These are phyloP conservation scores for Rhagologus leucostigma DNA, from an alignment of 2,113 vertebrate genomes.

Conservation along the genomic window DNA sequence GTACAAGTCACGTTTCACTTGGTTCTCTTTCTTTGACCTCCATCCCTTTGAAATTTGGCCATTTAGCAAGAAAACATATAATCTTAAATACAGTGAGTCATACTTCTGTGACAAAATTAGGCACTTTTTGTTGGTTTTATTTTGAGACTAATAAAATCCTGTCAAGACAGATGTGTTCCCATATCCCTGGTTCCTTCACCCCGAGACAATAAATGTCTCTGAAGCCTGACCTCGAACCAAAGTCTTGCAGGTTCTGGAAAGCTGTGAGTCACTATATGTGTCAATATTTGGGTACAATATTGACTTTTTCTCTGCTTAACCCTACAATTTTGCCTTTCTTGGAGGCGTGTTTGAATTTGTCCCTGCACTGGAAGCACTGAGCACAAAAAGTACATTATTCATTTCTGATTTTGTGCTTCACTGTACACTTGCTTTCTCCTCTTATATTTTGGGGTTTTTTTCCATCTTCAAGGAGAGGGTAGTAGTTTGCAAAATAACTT, in stretches of 20 bases:
- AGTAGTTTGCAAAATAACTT: not conserved
- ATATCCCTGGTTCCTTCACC: not conserved
- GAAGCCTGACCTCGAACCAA: not conserved
- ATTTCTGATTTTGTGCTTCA: not conserved
- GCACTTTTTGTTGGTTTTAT: not conserved
- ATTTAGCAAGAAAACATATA: not conserved
- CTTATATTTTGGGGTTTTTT: rapidly evolving
- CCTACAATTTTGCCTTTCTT: not conserved
- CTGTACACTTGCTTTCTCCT: rapidly evolving
- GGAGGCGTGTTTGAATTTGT: not conserved
- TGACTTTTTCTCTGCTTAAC: not conserved
- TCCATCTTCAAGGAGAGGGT: rapidly evolving
- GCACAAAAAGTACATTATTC: not conserved
- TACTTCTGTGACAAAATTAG: not conserved
- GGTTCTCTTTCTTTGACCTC: not conserved
- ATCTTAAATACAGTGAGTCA: not conserved
- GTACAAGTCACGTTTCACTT: not conserved
- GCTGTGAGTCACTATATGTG: not conserved
- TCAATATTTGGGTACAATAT: not conserved
- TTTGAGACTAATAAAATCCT: not conserved
- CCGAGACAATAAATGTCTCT: not conserved
- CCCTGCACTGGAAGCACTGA: rapidly evolving
- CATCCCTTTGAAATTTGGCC: not conserved
- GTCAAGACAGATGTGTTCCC: not conserved
- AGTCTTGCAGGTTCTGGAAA: not conserved